These are phyloP conservation scores for Acyrthosiphon pisum DNA, from an alignment of 1,140 invertebrate species.

Conservation along the genomic window DNA sequence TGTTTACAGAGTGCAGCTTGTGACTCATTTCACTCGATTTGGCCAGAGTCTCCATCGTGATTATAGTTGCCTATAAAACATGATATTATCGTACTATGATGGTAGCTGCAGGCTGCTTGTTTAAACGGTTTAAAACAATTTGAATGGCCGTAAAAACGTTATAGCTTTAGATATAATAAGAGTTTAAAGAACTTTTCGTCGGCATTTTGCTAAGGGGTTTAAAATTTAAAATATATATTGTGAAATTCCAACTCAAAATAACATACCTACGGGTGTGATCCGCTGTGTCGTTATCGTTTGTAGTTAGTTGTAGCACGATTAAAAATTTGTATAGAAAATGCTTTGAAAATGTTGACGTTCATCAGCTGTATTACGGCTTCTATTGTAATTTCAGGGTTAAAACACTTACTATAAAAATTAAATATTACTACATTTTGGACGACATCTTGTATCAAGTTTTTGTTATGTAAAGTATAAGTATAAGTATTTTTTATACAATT, in stretches of 20 bases:
- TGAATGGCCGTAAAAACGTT: background rate
- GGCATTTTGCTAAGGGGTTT: too few species aligned
- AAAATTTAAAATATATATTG: too few species aligned
- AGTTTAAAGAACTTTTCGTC: too few species aligned
- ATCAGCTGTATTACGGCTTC: background rate
- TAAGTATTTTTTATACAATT: background rate
- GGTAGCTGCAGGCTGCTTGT: background rate
- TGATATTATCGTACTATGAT: rapidly evolving
- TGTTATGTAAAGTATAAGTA: background rate
- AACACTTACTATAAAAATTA: background rate
- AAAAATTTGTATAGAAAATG: background rate
- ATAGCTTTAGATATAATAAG: too few species aligned
- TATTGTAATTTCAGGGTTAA: background rate
- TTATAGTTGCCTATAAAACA: background rate
- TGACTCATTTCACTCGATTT: background rate
- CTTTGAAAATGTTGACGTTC: background rate
- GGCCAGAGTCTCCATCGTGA: background rate
- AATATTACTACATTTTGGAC: background rate
- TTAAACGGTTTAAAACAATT: background rate
- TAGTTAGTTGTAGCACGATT: background rate
- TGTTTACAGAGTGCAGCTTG: background rate
- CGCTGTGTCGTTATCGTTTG: background rate
- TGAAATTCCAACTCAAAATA: too few species aligned
- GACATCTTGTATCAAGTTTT: background rate
- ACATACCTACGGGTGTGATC: background rate